Percentiles rank a stretch among this genome's conserved stretches.
Evolutionary conservation across 2,113 vertebrate species (phyloP).

Genomic region (Python bivittatus): DNA sequence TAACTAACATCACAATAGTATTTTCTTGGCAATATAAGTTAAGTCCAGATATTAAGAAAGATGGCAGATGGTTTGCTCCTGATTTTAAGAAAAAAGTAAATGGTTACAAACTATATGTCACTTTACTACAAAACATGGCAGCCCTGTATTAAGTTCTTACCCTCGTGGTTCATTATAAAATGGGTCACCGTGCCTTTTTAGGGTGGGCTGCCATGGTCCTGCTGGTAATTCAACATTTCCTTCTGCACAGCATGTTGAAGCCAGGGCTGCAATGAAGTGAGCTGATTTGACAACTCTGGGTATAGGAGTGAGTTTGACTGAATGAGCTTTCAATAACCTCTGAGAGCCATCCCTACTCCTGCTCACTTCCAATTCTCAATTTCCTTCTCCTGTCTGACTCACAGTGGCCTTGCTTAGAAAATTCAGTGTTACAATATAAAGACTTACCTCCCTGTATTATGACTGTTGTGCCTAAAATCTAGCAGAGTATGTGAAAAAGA

Average conservation of each 20-base stretch:
- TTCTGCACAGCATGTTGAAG: not conserved
- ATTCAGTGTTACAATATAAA: not conserved
- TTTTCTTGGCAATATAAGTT: not conserved
- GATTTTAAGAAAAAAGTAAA: no score
- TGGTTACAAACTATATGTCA: no score
- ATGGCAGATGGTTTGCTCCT: not conserved
- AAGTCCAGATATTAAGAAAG: not conserved
- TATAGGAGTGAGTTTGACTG: not conserved
- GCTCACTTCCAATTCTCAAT: not conserved
- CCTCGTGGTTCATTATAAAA: not conserved
- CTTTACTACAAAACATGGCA: not conserved
- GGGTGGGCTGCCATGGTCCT: not conserved
- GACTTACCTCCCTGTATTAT: not conserved
- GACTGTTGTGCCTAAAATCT: not conserved
- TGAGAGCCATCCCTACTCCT: not conserved
- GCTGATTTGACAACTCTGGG: not conserved
- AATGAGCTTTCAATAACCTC: not conserved
- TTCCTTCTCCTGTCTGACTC: not conserved
- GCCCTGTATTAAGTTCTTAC: not conserved
- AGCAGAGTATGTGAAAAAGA: not conserved
- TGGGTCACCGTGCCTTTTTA: not conserved
- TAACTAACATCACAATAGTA: not conserved
- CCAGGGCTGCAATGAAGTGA: not conserved
- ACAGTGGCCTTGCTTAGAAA: not conserved
- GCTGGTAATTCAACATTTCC: not conserved